Base-by-base conservation (phyloP, 2,888 invertebrate genomes). In the Ctena decussata region DNA sequence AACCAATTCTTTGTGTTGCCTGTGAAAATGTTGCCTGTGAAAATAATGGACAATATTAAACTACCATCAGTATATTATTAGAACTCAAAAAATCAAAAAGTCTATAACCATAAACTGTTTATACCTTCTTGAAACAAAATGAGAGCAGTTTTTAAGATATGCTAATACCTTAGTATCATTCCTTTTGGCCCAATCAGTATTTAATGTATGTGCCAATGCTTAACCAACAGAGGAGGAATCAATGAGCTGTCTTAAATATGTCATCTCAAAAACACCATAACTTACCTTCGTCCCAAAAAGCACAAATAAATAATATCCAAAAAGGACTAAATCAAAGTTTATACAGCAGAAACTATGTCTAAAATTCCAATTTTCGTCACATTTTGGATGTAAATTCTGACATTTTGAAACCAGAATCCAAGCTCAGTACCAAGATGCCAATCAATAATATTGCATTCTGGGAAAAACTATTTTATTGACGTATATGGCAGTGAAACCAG, bases 401-500 rank as follows among this genome's bases (percentile, higher is more conserved):
- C 65, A 65, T 65, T 65, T 65, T 65, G 21, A 35, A 35, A 30
- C 65, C 35, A 65, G 65, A 65, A 35, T 65, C 35, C 30, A 65
- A 65, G 35, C 65, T 30, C 65, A 32, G 35, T 35, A 65, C 27
- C 32, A 35, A 65, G 65, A 65, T 65, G 65, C 65, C 65, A 21
- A 65, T 65, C 65, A 65, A 65, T 65, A 65, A 32, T 65, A 18
- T 35, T 35, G 65, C 35, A 65, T 65, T 65, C 65, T 65, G 65
- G 65, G 65, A 30, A 57, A 65, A 24, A 8, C 65, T n/a, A 24
- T 18, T 65, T 65, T 65, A 65, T 65, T 65, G 65, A 65, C 65
- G 65, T 65, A 65, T 65, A 65, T 65, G 24, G 65, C 1, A 65
- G 35, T n/a, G 35, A 65, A 35, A 18, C 65, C 32, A 35, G 65